Evolutionary conservation across 92 coral and sea anemone genomes (phyloP).

Genomic region (Anthopleura xanthogrammica): DNA sequence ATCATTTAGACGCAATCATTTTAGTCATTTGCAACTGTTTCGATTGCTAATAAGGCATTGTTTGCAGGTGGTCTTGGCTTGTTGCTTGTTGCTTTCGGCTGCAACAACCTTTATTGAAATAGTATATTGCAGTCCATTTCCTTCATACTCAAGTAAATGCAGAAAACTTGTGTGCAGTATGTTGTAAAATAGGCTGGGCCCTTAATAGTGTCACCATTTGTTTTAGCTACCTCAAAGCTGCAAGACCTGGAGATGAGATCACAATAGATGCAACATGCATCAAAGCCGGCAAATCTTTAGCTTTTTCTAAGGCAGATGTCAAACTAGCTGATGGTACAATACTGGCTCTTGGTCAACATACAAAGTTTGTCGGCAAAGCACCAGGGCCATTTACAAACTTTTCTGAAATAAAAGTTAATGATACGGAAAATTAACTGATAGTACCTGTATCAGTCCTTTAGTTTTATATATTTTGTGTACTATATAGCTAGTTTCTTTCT

Average conservation of each 20-base stretch:
- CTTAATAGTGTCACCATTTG: not conserved
- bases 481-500: too few species aligned
- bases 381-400: not conserved
- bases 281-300: slow-evolving; percentile 70
- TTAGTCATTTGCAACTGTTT: too few species aligned
- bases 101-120: too few species aligned
- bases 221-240: slow-evolving; percentile 72
- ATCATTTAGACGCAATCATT: too few species aligned
- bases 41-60: too few species aligned
- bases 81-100: too few species aligned
- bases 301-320: slow-evolving; percentile 82
- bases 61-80: too few species aligned
- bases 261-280: slow-evolving; percentile 72
- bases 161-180: too few species aligned
- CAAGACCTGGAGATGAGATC: slow-evolving; percentile 76
- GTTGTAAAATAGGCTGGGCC: not conserved
- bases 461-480: too few species aligned
- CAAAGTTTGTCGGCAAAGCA: slow-evolving; percentile 57
- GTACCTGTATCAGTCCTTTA: too few species aligned
- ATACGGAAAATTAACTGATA: not conserved
- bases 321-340: slow-evolving; percentile 66
- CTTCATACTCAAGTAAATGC: too few species aligned
- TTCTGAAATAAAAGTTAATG: not conserved
- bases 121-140: too few species aligned
- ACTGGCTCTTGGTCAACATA: slow-evolving; percentile 82